Evolutionary conservation across 1,140 invertebrate genomes (phyloP).

Genomic region (Hestina assimilis): DNA sequence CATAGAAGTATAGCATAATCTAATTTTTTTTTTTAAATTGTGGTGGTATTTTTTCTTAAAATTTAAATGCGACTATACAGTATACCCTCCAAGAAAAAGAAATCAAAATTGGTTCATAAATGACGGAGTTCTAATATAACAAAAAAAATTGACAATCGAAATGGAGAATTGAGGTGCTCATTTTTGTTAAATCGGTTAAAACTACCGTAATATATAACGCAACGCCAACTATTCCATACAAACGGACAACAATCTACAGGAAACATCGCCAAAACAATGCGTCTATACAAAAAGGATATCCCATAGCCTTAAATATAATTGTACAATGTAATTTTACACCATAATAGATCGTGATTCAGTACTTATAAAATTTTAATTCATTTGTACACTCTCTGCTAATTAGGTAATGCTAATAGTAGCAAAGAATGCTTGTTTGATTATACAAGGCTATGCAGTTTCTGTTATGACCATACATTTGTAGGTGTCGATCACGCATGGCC

Average conservation of each 20-base stretch:
- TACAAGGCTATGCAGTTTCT: no score
- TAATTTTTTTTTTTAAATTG: no score
- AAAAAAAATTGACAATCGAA: no score
- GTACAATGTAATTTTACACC: slow-evolving; percentile 33
- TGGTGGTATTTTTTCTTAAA: no score
- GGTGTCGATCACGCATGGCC: no score
- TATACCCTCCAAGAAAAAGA: no score
- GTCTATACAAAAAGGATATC: slow-evolving; percentile 51
- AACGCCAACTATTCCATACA: not conserved
- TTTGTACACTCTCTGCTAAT: slow-evolving; percentile 15
- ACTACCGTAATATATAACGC: not conserved
- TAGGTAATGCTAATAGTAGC: slow-evolving; percentile 15
- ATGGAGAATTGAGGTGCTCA: no score
- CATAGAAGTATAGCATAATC: no score
- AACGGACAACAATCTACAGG: slow-evolving; percentile 33
- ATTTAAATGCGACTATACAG: no score
- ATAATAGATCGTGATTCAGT: slow-evolving; percentile 38
- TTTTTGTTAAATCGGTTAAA: no score
- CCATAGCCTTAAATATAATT: slow-evolving; percentile 40
- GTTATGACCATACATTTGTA: not conserved
- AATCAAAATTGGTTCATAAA: no score
- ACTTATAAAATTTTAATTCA: slow-evolving; percentile 35
- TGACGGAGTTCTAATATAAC: no score
- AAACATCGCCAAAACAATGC: slow-evolving; percentile 38
- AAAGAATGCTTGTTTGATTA: slow-evolving; percentile 18